phyloP scores from a whole-genome alignment of 2,113 vertebrate genomes.

The Micromys minutus region DNA sequence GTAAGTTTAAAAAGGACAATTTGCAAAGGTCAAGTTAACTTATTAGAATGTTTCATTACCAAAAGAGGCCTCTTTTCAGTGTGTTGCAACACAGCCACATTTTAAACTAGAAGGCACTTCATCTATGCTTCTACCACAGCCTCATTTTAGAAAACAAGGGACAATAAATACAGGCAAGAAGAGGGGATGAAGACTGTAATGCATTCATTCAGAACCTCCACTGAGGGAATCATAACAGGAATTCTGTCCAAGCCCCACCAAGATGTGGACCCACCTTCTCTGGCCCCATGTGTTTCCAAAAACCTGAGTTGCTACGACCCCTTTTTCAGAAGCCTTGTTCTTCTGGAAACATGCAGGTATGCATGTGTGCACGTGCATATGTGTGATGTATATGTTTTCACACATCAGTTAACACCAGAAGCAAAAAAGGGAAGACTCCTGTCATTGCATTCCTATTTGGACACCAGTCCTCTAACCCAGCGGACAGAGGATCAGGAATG shows the following conservation, averaged over 20 bases:
- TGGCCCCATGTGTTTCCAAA: not conserved
- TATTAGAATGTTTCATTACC: not conserved
- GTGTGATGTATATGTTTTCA: not conserved
- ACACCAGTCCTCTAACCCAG: not conserved
- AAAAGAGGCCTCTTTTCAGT: not conserved
- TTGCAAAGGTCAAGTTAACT: not conserved
- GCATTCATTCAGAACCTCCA: not conserved
- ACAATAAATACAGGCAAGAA: not conserved
- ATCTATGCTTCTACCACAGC: not conserved
- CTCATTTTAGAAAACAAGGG: not conserved
- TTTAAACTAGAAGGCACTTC: not conserved
- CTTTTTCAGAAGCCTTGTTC: slow-evolving; percentile 31
- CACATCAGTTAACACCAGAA: not conserved
- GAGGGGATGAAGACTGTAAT: not conserved
- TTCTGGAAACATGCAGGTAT: not conserved
- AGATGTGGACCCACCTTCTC: not conserved
- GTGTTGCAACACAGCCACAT: not conserved
- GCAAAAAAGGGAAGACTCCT: slow-evolving; percentile 22
- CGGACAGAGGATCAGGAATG: not conserved
- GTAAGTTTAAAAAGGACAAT: not conserved
- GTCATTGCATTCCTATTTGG: not conserved
- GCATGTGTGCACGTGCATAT: not conserved
- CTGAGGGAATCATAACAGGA: not conserved
- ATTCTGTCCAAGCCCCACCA: not conserved
- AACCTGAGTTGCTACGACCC: not conserved